Evolutionary conservation across 2,113 vertebrate genomes (phyloP).

Genomic region (Strigops habroptila): DNA sequence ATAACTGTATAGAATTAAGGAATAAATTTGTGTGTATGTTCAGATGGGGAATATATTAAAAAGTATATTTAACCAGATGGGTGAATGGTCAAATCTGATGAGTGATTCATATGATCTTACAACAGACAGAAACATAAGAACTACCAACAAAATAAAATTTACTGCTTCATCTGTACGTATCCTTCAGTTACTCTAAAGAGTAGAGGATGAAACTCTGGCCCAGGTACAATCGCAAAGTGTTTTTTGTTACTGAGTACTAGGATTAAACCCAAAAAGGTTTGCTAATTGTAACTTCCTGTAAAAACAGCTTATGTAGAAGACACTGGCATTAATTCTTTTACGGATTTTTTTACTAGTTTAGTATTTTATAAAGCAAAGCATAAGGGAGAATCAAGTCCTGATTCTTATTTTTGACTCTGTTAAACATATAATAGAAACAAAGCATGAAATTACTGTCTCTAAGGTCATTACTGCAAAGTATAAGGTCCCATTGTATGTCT

Average conservation of each 20-base stretch:
- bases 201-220: not conserved
- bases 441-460: not conserved
- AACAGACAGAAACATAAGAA: not conserved
- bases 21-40: not conserved
- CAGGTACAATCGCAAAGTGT: not conserved
- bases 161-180: not conserved
- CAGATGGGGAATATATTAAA: not conserved
- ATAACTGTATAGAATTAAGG: not conserved
- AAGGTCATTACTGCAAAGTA: not conserved
- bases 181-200: not conserved
- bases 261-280: not conserved
- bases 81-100: not conserved
- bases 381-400: not conserved
- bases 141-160: not conserved
- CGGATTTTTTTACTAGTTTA: not conserved
- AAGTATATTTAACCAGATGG: not conserved
- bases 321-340: not conserved
- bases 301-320: not conserved
- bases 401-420: conserved; percentile 6
- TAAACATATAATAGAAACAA: conserved; percentile 7
- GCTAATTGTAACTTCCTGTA: not conserved
- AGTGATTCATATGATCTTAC: not conserved
- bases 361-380: not conserved
- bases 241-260: not conserved
- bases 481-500: not conserved